phyloP scores from a whole-genome alignment of 2,888 invertebrate genomes.

The Myopa tessellatipennis region DNA sequence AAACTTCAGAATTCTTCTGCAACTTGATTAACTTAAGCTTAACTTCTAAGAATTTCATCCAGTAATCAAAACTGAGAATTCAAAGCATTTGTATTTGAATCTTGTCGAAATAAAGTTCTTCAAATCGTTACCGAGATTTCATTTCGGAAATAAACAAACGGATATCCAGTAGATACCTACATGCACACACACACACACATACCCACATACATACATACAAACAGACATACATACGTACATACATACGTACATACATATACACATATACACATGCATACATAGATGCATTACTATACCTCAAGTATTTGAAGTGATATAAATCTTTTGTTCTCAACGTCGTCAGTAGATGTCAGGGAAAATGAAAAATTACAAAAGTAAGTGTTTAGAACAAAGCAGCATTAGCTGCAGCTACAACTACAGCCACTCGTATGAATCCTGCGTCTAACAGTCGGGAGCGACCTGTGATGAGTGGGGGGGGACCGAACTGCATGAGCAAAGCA shows the following conservation, averaged over 20 bases:
- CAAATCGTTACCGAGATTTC: no score
- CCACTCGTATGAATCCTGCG: conserved; percentile 8
- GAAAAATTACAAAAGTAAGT: conserved; percentile 49
- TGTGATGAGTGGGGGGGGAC: conserved; percentile 6
- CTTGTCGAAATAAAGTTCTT: no score
- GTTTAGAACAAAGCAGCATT: conserved; percentile 18
- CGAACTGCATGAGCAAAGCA: conserved; percentile 26
- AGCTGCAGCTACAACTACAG: conserved; percentile 2
- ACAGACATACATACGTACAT: no score
- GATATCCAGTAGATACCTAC: no score
- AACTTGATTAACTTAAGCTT: no score
- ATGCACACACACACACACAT: no score
- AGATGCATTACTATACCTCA: not conserved
- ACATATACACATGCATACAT: not conserved
- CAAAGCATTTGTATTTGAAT: no score
- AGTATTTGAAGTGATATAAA: conserved; percentile 29
- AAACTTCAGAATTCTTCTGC: no score
- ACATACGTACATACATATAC: not conserved
- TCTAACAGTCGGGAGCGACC: not conserved
- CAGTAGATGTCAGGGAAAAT: conserved; percentile 47
- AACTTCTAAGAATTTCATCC: no score
- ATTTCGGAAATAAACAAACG: no score
- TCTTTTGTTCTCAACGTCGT: conserved; percentile 33
- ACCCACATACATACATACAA: no score
- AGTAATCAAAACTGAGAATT: no score